Evolutionary conservation across 2,797 vertebrate genomes (phyloP), one percentile per base, ranked within the genome.

Genomic region (Eulemur albifrons): DNA sequence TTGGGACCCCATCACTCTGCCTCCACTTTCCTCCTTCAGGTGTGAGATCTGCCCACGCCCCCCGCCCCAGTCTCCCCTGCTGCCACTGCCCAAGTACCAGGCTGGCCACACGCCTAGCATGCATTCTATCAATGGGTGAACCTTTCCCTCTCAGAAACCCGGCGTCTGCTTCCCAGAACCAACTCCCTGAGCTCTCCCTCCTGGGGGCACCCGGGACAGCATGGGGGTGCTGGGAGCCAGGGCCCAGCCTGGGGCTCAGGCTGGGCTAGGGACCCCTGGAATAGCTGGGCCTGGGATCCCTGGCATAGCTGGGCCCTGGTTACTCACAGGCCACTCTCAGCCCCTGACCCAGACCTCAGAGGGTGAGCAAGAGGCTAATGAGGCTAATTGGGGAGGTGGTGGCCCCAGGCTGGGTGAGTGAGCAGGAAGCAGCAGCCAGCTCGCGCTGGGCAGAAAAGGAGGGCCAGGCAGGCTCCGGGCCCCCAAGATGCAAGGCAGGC

Each of bases 311-410:
- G 79, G 85, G 86, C 38, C 72, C 92, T 5, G 1, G 76, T 97
- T 97, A 97, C 89, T 96, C 96, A 97, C 61, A 20, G 57, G 90
- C 61, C 88, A 84, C 90, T 96, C 94, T 70, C n/a, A 45, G 93
- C 90, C 69, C 23, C 69, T 95, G 96, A 92, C 94, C 95, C 93
- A 83, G 95, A 90, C 88, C 57, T 43, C 79, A 4, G 7, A 18
- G 82, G 14, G 93, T 97, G 97, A 97, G 95, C 97, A 97, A 95
- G 83, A 93, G n/a, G 83, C 81, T 81, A 95, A 93, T 70, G 67
- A 94, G 96, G 59, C 35, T 96, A 97, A 97, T 97, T 97, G 95
- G 90, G 65, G 63, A 97, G 96, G 97, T 80, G 96, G 94, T 52
- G 93, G 80, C 94, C 87, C 54, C 15, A 30, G 89, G 83, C 95